These are phyloP conservation scores for Cactoblastis cactorum DNA, from an alignment of 2,888 invertebrate species.

Conservation along the genomic window DNA sequence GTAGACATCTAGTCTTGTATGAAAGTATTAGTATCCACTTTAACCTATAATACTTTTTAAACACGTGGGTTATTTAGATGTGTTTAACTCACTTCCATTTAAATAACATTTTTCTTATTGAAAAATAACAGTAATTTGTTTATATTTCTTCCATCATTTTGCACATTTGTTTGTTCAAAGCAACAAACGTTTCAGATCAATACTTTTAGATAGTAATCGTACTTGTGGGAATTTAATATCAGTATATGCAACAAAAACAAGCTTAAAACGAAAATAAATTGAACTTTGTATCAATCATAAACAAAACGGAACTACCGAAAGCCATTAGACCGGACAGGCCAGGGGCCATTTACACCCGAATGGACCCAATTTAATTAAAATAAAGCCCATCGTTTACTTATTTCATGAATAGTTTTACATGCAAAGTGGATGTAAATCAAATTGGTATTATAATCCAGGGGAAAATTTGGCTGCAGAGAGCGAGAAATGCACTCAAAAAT, in stretches of 20 bases:
- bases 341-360: constrained; percentile 31
- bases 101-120: no score
- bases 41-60: no score
- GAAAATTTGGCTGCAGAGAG: constrained; percentile 17
- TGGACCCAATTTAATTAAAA: constrained; percentile 37
- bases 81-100: no score
- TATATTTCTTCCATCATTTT: no score
- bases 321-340: constrained; percentile 15
- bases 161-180: no score
- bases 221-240: no score
- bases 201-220: no score
- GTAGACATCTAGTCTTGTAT: background rate
- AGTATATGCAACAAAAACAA: background rate
- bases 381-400: constrained; percentile 26
- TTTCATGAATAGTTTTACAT: constrained; percentile 52
- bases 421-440: constrained; percentile 30
- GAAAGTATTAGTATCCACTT: background rate
- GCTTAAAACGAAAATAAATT: background rate
- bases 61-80: no score
- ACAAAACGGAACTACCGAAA: constrained; percentile 3
- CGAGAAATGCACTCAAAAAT: background rate
- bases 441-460: constrained; percentile 17
- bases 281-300: constrained; percentile 2
- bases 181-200: no score
- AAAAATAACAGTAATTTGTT: no score